phyloP scores from a whole-genome alignment of 2,113 vertebrate genomes.

The Merops nubicus region DNA sequence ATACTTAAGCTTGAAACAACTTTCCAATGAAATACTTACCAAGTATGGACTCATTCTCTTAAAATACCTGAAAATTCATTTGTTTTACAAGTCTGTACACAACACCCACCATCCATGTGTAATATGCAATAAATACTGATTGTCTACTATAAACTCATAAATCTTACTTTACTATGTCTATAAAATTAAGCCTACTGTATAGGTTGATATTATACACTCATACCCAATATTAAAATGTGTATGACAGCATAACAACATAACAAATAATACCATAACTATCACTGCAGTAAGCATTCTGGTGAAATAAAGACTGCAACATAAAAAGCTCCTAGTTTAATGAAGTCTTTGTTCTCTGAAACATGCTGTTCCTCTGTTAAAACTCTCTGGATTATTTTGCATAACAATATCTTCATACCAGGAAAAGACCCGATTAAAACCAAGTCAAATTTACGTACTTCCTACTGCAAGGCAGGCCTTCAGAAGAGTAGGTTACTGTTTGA shows the following conservation, averaged over 20 bases:
- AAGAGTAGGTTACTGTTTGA: neutral
- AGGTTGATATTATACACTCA: neutral
- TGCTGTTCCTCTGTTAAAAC: neutral
- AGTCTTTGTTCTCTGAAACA: neutral
- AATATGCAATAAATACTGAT: neutral
- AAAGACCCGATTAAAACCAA: constrained; percentile 1
- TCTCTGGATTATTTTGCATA: neutral
- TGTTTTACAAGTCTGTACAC: neutral
- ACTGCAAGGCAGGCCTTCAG: neutral
- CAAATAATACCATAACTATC: neutral
- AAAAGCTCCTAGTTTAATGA: neutral
- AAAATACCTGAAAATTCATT: neutral
- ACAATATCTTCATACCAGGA: neutral
- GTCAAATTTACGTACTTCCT: neutral
- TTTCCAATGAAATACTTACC: neutral
- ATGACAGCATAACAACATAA: neutral
- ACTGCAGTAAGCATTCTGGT: neutral
- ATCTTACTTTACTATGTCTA: neutral
- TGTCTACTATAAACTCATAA: neutral
- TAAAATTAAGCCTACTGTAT: neutral
- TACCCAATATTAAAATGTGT: neutral
- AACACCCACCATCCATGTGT: neutral
- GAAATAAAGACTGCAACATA: neutral
- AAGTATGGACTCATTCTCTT: neutral
- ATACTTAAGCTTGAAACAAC: neutral